Evolutionary conservation across 2,113 vertebrate species (phyloP).

Genomic region (Puffinus mauretanicus): DNA sequence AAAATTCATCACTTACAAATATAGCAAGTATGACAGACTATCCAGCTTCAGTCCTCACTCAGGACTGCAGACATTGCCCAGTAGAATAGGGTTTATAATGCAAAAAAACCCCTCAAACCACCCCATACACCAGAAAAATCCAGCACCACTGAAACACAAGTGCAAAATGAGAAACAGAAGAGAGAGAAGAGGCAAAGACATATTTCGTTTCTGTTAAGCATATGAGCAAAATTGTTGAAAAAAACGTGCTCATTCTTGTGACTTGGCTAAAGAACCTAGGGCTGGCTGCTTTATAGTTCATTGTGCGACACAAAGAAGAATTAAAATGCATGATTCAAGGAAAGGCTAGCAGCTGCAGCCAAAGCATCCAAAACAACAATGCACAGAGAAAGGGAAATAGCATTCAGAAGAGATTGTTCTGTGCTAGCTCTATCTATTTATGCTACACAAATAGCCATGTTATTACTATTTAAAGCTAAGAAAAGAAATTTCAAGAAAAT

Average conservation of each 20-base stretch:
- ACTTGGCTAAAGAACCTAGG: background rate
- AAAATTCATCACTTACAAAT: background rate
- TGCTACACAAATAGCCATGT: background rate
- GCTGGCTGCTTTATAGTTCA: background rate
- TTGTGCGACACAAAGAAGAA: background rate
- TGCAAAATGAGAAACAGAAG: background rate
- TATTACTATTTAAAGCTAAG: background rate
- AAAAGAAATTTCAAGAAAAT: background rate
- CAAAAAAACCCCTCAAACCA: rapidly evolving
- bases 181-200: background rate
- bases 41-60: background rate
- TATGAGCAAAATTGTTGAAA: rapidly evolving
- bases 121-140: background rate
- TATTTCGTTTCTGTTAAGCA: background rate
- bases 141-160: background rate
- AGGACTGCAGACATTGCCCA: background rate
- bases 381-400: background rate
- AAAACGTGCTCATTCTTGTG: background rate
- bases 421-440: background rate
- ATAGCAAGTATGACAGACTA: background rate
- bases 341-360: background rate
- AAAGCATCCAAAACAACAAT: background rate
- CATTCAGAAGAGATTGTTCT: background rate
- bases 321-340: background rate
- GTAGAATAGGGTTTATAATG: rapidly evolving